phyloP scores from a whole-genome alignment of 2,797 vertebrate genomes.

The Chelon auratus region DNA sequence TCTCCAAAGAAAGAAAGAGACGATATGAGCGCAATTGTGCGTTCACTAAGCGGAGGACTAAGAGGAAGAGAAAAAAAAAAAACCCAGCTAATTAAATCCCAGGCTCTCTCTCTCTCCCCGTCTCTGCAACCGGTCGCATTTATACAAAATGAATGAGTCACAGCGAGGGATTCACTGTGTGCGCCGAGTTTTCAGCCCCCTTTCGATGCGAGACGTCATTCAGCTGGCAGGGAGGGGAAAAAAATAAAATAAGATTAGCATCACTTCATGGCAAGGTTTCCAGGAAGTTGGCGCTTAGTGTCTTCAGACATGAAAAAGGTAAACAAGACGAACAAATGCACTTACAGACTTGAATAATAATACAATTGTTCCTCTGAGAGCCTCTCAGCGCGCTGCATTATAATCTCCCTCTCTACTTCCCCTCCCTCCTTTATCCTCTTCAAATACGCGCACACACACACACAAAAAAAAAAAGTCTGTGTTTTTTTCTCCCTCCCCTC shows the following conservation, averaged over 20 bases:
- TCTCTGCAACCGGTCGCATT: slow-evolving; percentile 68
- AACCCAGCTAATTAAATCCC: slow-evolving; percentile 73
- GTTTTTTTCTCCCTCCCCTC: neutral
- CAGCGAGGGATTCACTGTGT: slow-evolving; percentile 73
- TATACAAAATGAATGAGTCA: slow-evolving; percentile 80
- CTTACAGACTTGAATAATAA: slow-evolving; percentile 45
- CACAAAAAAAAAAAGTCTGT: slow-evolving; percentile 13
- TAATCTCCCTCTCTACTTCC: slow-evolving; percentile 34
- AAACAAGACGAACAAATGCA: slow-evolving; percentile 54
- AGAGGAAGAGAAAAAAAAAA: neutral
- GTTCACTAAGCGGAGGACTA: slow-evolving; percentile 30
- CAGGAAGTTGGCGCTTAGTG: slow-evolving; percentile 61
- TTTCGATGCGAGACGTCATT: slow-evolving; percentile 76
- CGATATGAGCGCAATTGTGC: slow-evolving; percentile 36
- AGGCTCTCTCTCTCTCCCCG: slow-evolving; percentile 56
- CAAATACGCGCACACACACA: slow-evolving; percentile 24
- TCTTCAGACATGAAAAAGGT: slow-evolving; percentile 50
- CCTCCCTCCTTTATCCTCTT: slow-evolving; percentile 39
- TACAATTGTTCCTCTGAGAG: slow-evolving; percentile 58
- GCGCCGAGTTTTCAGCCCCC: slow-evolving; percentile 74
- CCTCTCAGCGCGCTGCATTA: slow-evolving; percentile 44
- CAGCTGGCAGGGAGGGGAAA: slow-evolving; percentile 34
- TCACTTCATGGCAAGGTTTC: slow-evolving; percentile 62
- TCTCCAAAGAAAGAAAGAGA: slow-evolving; percentile 29
- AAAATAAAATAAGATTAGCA: slow-evolving; percentile 20